phyloP scores from a whole-genome alignment of 2,888 invertebrate species.

The Agonopterix arenella region DNA sequence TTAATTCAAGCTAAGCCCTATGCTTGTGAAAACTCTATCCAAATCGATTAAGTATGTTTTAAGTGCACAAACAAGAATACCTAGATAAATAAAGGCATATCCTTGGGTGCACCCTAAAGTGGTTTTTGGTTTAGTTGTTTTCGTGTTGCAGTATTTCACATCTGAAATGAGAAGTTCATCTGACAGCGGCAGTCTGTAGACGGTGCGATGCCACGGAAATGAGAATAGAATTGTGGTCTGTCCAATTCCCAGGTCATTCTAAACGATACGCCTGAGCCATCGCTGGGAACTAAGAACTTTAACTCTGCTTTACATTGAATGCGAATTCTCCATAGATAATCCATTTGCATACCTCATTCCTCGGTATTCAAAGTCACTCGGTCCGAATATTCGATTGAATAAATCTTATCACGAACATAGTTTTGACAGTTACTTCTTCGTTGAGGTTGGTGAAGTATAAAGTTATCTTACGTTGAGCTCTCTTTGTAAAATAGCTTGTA shows the following conservation, averaged over 20 bases:
- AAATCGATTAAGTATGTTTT: too few species aligned
- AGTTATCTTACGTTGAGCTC: slow-evolving; percentile 3
- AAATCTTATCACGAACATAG: slow-evolving; percentile 1
- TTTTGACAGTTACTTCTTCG: slow-evolving; percentile 1
- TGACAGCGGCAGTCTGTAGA: neutral
- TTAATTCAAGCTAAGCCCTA: too few species aligned
- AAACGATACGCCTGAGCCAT: neutral
- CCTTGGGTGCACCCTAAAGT: too few species aligned
- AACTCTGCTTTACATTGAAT: slow-evolving; percentile 1
- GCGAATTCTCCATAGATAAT: slow-evolving; percentile 5
- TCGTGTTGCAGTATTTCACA: too few species aligned
- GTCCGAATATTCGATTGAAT: slow-evolving; percentile 8
- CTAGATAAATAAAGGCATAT: too few species aligned
- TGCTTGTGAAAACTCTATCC: too few species aligned
- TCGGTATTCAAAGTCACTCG: slow-evolving; percentile 5
- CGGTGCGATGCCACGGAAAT: slow-evolving; percentile 8
- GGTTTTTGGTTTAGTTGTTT: too few species aligned
- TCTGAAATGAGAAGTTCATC: too few species aligned
- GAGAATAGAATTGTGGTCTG: slow-evolving; percentile 10
- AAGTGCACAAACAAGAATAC: too few species aligned
- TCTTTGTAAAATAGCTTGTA: too few species aligned
- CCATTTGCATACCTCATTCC: neutral
- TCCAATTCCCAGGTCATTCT: too few species aligned
- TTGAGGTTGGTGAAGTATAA: neutral
- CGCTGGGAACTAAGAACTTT: neutral